Percentiles rank a stretch among this genome's conserved stretches.
These are phyloP conservation scores for Lepidothrix coronata DNA, from an alignment of 2,113 vertebrate genomes.

Conservation along the genomic window DNA sequence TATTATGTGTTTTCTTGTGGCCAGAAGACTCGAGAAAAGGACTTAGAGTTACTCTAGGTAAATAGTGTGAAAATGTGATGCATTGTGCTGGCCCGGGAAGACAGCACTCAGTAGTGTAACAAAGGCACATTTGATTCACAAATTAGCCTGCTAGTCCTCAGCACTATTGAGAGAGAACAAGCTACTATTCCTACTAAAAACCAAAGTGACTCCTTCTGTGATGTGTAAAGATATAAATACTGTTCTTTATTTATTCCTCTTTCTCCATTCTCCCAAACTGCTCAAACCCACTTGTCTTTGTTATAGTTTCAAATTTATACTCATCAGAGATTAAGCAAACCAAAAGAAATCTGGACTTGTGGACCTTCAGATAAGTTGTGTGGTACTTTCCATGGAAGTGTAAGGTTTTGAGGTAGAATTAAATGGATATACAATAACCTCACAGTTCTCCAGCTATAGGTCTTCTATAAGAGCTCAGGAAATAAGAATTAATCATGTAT, in stretches of 20 bases:
- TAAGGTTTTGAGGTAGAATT: neutral
- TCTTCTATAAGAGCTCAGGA: neutral
- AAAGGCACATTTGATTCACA: neutral
- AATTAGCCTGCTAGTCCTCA: neutral
- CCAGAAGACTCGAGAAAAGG: neutral
- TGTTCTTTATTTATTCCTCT: neutral
- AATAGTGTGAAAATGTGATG: accelerated
- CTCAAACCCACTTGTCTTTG: neutral
- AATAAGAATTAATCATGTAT: neutral
- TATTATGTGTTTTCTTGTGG: neutral
- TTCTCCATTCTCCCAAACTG: neutral
- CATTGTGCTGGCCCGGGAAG: neutral
- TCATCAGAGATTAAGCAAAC: neutral
- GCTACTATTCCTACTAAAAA: neutral
- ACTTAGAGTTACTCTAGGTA: neutral
- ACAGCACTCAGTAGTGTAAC: neutral
- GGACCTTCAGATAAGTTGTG: neutral
- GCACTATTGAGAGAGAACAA: neutral
- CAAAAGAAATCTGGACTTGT: neutral
- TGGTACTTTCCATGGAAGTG: neutral
- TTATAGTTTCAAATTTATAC: neutral
- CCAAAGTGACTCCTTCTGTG: neutral
- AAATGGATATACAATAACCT: neutral
- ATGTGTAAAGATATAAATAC: neutral
- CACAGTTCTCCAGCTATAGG: neutral